Conservation (phyloP, 2,888 invertebrate species). For the Chloromyia formosa region DNA sequence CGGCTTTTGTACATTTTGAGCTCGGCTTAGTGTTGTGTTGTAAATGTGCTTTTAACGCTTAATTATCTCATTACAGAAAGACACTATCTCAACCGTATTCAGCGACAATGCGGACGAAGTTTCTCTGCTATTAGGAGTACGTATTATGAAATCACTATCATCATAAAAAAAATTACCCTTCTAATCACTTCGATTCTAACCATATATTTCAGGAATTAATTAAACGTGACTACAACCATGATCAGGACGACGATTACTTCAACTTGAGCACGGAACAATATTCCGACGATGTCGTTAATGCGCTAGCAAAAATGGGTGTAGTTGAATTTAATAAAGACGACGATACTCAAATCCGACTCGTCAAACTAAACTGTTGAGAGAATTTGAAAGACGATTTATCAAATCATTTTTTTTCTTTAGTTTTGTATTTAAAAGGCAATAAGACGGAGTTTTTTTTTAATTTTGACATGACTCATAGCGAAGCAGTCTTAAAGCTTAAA, state of each 20-base stretch:
- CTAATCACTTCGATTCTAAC: background rate
- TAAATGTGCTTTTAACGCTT: background rate
- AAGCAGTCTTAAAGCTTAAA: no score
- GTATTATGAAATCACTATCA: background rate
- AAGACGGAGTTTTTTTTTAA: no score
- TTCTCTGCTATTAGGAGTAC: slow-evolving; percentile 8
- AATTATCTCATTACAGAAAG: slow-evolving; percentile 22
- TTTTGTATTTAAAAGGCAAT: no score
- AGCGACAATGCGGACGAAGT: slow-evolving; percentile 17
- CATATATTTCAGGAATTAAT: slow-evolving; percentile 13
- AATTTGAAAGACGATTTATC: no score
- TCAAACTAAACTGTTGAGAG: background rate
- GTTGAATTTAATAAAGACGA: slow-evolving; percentile 17
- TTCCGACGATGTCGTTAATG: slow-evolving; percentile 14
- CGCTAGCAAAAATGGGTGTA: background rate
- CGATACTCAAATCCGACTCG: slow-evolving; percentile 16
- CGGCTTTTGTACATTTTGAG: no score
- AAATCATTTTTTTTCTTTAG: no score
- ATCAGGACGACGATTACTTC: background rate
- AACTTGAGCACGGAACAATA: slow-evolving; percentile 8
- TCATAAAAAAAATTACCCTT: no score
- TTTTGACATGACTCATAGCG: no score
- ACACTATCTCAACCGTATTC: slow-evolving; percentile 13
- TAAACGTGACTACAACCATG: slow-evolving; percentile 15
- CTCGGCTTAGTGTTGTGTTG: no score